Percentiles rank a stretch among this genome's conserved stretches.
Evolutionary conservation across 2,888 invertebrate genomes (phyloP).

Genomic region (Lepetodrilus schrolli): DNA sequence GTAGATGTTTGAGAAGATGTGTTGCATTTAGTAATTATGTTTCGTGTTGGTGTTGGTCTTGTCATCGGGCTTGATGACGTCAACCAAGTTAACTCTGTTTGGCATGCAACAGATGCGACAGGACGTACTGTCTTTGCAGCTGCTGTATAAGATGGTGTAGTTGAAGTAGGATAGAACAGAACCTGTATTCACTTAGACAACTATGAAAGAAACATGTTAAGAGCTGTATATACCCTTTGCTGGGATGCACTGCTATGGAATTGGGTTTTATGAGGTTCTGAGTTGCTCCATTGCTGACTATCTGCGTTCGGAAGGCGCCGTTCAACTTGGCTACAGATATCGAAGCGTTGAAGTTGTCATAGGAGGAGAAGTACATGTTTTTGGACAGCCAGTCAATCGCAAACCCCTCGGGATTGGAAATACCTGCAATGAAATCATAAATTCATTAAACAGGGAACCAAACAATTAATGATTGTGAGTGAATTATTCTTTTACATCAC

Average conservation of each 20-base stretch:
- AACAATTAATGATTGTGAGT: no score
- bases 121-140: no score
- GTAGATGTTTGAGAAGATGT: no score
- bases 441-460: not conserved
- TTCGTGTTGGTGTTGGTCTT: no score
- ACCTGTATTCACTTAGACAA: not conserved
- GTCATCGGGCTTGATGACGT: no score
- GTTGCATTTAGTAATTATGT: no score
- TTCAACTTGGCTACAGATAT: constrained; percentile 84
- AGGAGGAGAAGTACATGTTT: constrained; percentile 83
- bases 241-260: constrained; percentile 84
- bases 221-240: constrained; percentile 78
- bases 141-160: no score
- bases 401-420: constrained; percentile 80
- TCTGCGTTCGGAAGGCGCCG: constrained; percentile 82
- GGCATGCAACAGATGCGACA: no score
- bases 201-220: not conserved
- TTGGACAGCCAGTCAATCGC: constrained; percentile 89
- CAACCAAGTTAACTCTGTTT: no score
- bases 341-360: constrained; percentile 74
- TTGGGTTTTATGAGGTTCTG: constrained; percentile 62
- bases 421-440: constrained; percentile 49
- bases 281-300: constrained; percentile 65
- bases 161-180: no score
- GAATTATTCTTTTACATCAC: no score